Evolutionary conservation across 1,140 invertebrate genomes (phyloP), one percentile per base, ranked within the genome.

Genomic region (Pemphigus obesinymphae): DNA sequence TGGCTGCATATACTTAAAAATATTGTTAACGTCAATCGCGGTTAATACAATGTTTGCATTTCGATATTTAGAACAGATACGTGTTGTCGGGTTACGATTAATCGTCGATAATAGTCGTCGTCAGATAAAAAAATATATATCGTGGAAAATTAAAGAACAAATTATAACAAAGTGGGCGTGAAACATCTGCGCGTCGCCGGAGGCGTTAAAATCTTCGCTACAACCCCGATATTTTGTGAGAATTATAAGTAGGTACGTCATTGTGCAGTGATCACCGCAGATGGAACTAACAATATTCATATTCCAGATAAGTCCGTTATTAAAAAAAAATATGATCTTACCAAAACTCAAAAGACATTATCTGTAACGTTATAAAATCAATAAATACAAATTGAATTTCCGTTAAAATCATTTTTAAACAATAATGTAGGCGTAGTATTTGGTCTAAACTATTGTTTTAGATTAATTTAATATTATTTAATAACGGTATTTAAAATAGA

Each of bases 101-200:
- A 45, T 70, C 29, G 34, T 43, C 37, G 66, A 70, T 70, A 37
- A 37, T 8, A 8, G 63, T 66, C 34, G 34, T 37, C 17, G 34
- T n/a, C 66, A 2, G 26, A 26, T 17, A 70, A 70, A 70, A 43
- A 43, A 70, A 70, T 68, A 17, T 45, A 26, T 70, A 70, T 70
- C 68, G 23, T 45, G 37, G 23, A 70, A 70, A 70, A 70, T 70
- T 43, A 70, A 70, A 70, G 68, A 70, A 70, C 68, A 70, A 70
- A 70, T 70, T 70, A 70, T 70, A 70, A 70, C 68, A 26, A 43
- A 26, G 68, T 70, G 68, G 68, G 68, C 68, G 68, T 45, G 11
- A 26, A 45, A 70, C 68, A 70, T 37, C 68, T 70, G 68, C 68
- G 45, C 68, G 37, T 70, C 15, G 68, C 23, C 68, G 23, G 68